Percentiles rank a stretch among this genome's conserved stretches.
These are phyloP conservation scores for Diabrotica virgifera DNA, from an alignment of 1,140 invertebrate species.

Conservation along the genomic window DNA sequence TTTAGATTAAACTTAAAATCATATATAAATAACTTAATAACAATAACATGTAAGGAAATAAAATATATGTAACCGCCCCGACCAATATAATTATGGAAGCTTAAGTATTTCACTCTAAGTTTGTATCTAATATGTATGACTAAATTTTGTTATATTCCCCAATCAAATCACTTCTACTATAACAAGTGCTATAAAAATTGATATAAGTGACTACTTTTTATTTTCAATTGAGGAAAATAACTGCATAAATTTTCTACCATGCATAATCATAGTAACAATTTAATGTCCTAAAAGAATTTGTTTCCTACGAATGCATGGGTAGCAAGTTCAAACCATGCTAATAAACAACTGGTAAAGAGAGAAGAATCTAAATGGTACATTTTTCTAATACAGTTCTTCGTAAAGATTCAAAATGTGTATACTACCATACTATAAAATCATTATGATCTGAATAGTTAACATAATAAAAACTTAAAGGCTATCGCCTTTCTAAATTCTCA, in stretches of 20 bases:
- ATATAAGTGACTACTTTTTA: not conserved
- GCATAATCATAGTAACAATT: slow-evolving; percentile 37
- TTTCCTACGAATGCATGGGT: slow-evolving; percentile 41
- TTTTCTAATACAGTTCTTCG: not conserved
- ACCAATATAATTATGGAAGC: not conserved
- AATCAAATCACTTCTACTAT: not conserved
- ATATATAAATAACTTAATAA: too few species aligned
- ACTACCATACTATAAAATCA: too few species aligned
- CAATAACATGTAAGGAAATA: not conserved
- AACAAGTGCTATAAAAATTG: too few species aligned
- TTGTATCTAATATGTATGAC: too few species aligned
- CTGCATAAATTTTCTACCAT: slow-evolving; percentile 33
- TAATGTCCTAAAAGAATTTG: slow-evolving; percentile 31
- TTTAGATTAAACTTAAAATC: too few species aligned
- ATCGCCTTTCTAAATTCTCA: too few species aligned
- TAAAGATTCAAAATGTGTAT: too few species aligned
- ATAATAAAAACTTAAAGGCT: too few species aligned
- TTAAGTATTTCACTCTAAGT: not conserved
- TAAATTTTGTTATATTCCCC: slow-evolving; percentile 9
- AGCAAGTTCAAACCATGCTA: slow-evolving; percentile 41
- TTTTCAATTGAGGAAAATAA: slow-evolving; percentile 31
- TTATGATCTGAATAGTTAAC: too few species aligned
- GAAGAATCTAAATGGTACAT: slow-evolving; percentile 2
- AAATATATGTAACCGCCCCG: not conserved
- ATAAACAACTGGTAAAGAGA: not conserved